Conservation (phyloP, 1,140 invertebrate species). For the Pogonomyrmex barbatus region DNA sequence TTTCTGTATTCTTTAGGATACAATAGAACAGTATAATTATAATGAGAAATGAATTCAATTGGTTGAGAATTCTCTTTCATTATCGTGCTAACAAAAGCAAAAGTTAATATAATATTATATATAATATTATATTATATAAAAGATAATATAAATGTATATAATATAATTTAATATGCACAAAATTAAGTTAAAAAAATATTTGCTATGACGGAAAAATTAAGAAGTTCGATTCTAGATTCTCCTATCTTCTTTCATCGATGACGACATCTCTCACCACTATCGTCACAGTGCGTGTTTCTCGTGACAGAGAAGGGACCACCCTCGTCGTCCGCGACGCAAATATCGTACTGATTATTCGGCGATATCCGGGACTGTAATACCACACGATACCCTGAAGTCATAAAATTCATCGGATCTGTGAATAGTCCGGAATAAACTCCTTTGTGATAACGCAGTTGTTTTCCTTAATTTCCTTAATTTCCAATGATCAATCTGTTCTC, state of each 20-base stretch:
- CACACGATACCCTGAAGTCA: conserved; percentile 25
- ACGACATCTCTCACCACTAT: neutral
- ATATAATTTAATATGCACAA: neutral
- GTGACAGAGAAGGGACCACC: conserved; percentile 65
- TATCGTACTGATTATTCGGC: conserved; percentile 40
- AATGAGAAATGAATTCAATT: too few relatives aligned
- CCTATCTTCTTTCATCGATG: neutral
- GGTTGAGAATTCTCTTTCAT: neutral
- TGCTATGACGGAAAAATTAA: neutral
- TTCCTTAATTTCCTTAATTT: neutral
- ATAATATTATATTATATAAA: too few relatives aligned
- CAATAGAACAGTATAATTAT: too few relatives aligned
- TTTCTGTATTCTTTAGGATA: neutral
- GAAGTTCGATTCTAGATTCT: neutral
- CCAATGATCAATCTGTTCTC: neutral
- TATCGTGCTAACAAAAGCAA: neutral
- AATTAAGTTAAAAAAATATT: neutral
- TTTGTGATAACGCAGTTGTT: neutral
- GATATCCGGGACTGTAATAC: conserved; percentile 23
- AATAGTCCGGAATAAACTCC: conserved; percentile 6
- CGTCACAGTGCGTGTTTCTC: conserved; percentile 53
- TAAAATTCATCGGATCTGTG: conserved; percentile 16
- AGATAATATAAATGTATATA: too few relatives aligned
- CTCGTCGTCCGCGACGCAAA: conserved; percentile 55
- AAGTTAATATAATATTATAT: too few relatives aligned